Base-by-base conservation (phyloP, 2,113 vertebrate genomes). In the Deroptyus accipitrinus region DNA sequence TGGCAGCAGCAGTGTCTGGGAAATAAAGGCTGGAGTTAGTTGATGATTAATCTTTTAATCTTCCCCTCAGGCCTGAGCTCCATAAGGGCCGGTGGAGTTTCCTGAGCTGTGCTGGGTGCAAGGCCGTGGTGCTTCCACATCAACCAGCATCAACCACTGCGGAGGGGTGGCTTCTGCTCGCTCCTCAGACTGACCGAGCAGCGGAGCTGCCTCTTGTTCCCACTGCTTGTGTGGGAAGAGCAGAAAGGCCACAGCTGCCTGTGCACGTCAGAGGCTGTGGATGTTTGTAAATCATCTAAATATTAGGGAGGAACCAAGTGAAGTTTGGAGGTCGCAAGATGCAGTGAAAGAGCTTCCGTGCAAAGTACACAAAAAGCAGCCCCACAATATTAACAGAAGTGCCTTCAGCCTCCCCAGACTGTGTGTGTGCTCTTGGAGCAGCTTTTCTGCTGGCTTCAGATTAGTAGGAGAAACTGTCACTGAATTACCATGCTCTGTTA, bases 241-340 rank as follows among this genome's bases (percentile, higher is more conserved):
- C 14, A 0, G 5, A 20, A 48, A 24, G 7, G 30, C 48, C 54
- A 9, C 68, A n/a, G 64, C 72, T 86, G 81, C 11, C 24, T 31
- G 82, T 0, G 33, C 2, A 3, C 28, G 51, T 28, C 16, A 3
- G n/a, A 77, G 59, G 23, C 73, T 6, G 0, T 1, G 31, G 10
- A 25, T 55, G 61, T 46, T 64, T 68, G 37, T 5, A 17, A 54
- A 52, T 46, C 48, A n/a, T 70, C 55, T 74, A 70, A 83, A 69
- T 55, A 16, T 20, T 84, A 84, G 69, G 24, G 33, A 78, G 80
- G 64, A 92, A 61, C 76, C 2, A 2, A 86, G 67, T 67, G 57
- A 63, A 39, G 55, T 76, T 73, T 61, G 62, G 74, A 75, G 52
- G 55, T 39, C 37, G 22, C 66, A 48, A 62, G 66, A 48, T 5